A percentile compares a stretch with the other conserved stretches of the same genome.
These are phyloP conservation scores for Spheniscus humboldti DNA, from an alignment of 2,797 vertebrate genomes.

Conservation along the genomic window DNA sequence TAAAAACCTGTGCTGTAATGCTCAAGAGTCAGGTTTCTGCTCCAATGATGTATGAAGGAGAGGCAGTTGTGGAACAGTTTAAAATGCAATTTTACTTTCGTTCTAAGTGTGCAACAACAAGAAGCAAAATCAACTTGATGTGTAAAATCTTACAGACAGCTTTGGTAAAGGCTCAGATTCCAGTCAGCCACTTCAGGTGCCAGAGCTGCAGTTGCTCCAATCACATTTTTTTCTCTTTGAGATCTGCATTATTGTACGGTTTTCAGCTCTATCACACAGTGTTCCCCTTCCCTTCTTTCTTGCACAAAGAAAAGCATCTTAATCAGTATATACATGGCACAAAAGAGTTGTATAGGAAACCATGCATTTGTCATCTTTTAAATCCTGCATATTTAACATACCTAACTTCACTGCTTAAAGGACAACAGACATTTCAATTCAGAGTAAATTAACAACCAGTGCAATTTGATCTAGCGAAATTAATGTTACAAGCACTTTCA, in stretches of 20 bases:
- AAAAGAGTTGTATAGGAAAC: not conserved
- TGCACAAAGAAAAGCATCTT: slow-evolving; percentile 2
- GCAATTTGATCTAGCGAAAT: not conserved
- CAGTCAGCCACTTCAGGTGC: not conserved
- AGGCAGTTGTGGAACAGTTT: slow-evolving; percentile 44
- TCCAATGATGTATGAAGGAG: slow-evolving; percentile 61
- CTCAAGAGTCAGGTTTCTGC: slow-evolving; percentile 58
- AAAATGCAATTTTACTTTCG: slow-evolving; percentile 56
- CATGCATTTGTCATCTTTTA: not conserved
- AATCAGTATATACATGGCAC: not conserved
- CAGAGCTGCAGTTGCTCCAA: not conserved
- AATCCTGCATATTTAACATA: not conserved
- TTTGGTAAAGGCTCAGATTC: not conserved
- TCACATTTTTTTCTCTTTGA: not conserved
- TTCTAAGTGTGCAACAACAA: not conserved
- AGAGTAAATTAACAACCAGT: not conserved
- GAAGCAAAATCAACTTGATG: slow-evolving; percentile 27
- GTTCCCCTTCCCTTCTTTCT: not conserved
- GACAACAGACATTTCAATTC: not conserved
- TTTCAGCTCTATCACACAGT: not conserved
- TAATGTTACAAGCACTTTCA: not conserved
- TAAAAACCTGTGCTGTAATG: slow-evolving; percentile 56
- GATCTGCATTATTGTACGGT: not conserved
- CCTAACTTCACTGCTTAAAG: not conserved
- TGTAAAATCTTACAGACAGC: not conserved